Evolutionary conservation across 2,113 vertebrate species (phyloP), one percentile per base, ranked within the genome.

Genomic region (Alectura lathami): DNA sequence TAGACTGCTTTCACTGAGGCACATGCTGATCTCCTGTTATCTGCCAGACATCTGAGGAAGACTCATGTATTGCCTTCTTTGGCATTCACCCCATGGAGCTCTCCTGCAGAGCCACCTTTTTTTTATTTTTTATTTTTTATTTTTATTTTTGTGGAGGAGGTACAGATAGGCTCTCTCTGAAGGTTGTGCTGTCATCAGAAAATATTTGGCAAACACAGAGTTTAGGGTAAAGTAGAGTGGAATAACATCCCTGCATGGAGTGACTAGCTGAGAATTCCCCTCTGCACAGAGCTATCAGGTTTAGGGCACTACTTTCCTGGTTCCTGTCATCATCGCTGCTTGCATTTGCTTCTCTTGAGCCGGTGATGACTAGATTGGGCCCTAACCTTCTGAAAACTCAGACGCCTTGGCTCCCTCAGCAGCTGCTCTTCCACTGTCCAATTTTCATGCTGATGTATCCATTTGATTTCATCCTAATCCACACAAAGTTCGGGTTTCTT

Each of bases 401-500:
- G 51, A n/a, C 17, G 14, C 30, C 83, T 70, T 43, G 18, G 13
- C 30, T 20, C 27, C 69, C 48, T 34, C 24, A 94, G 78, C 56
- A 93, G 80, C 81, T 95, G 83, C 50, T 79, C 60, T 91, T 91
- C 68, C 32, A 87, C 21, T 87, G 79, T 83, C 77, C 4, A 8
- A 40, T 95, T 91, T 93, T 90, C 69, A 68, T 73, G 89, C 42
- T 83, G 59, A 74, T 80, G 66, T 5, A 89, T 17, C 9, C 51
- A 76, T 85, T 88, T 79, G 64, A 82, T 94, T 96, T 94, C 79
- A 91, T 70, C 81, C 64, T 80, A 94, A 93, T 83, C 63, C 59
- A 53, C 54, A 67, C 8, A 43, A 89, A 96, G 78, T 91, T 91
- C 34, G 1, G 18, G 87, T 93, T 95, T 95, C 78, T 70, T 43